phyloP scores from a whole-genome alignment of 2,797 vertebrate species.

The Clarias laeviceps region DNA sequence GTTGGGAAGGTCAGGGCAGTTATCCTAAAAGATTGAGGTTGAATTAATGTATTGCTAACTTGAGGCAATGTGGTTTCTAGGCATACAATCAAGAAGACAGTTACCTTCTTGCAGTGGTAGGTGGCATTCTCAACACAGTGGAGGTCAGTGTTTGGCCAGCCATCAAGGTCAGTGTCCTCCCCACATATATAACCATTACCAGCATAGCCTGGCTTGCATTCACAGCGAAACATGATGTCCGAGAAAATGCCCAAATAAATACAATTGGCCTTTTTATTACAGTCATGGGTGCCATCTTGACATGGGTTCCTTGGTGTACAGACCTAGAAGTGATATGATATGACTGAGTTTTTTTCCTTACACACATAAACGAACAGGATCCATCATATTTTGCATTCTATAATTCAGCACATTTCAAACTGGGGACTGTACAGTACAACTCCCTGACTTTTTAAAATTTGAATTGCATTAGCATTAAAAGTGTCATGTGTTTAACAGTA shows the following conservation, averaged over 20 bases:
- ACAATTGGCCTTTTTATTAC: constrained; percentile 95
- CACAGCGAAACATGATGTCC: constrained; percentile 95
- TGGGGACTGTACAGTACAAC: neutral
- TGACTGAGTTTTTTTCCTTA: constrained; percentile 39
- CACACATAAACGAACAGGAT: neutral
- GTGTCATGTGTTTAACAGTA: neutral
- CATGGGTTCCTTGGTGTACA: constrained; percentile 95
- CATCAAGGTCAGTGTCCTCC: constrained; percentile 94
- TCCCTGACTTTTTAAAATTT: neutral
- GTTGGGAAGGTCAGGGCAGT: constrained; percentile 96
- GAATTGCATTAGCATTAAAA: neutral
- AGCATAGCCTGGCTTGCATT: constrained; percentile 97
- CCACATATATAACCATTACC: constrained; percentile 96
- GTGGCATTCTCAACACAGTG: constrained; percentile 95
- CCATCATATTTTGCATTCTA: neutral
- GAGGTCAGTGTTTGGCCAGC: constrained; percentile 93
- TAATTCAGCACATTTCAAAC: neutral
- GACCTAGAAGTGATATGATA: constrained; percentile 74
- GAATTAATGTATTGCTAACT: constrained; percentile 57
- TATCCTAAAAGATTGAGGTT: constrained; percentile 81
- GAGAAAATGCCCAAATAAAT: constrained; percentile 95
- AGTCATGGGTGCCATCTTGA: constrained; percentile 90
- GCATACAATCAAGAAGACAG: constrained; percentile 43
- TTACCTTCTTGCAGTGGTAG: constrained; percentile 98
- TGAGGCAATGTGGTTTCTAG: constrained; percentile 50